These are phyloP conservation scores for Porites lutea DNA, from an alignment of 64 coral and sea anemone genomes.

Conservation along the genomic window DNA sequence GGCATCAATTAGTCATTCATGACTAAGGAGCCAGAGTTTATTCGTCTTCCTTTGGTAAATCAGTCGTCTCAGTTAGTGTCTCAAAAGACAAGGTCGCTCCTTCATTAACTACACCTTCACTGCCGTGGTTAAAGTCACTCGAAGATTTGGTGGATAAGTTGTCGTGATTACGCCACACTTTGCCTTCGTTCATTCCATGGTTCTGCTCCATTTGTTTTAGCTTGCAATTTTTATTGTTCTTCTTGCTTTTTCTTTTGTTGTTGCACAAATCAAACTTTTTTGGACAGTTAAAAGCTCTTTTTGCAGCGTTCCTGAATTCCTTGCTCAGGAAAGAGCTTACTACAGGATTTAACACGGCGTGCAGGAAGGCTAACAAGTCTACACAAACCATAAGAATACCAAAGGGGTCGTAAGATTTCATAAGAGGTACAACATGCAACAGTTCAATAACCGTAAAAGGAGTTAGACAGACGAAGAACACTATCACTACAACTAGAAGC, in stretches of 20 bases:
- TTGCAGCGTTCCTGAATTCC: slow-evolving; percentile 62
- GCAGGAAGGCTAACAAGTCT: slow-evolving; percentile 36
- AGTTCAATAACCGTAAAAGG: slow-evolving; percentile 55
- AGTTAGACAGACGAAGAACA: slow-evolving; percentile 48
- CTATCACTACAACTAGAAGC: slow-evolving; percentile 45
- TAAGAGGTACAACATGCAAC: slow-evolving; percentile 15
- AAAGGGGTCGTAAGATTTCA: slow-evolving; percentile 25
- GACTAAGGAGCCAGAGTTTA: background rate
- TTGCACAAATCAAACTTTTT: background rate
- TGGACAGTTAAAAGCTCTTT: background rate
- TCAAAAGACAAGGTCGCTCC: slow-evolving; percentile 5
- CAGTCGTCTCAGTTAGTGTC: slow-evolving; percentile 1
- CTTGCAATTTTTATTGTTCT: background rate
- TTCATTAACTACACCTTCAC: background rate
- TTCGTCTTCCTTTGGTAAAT: background rate
- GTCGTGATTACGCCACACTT: background rate
- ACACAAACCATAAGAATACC: slow-evolving; percentile 10
- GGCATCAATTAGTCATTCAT: too few species aligned
- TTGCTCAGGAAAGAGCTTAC: slow-evolving; percentile 41
- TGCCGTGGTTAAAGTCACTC: background rate
- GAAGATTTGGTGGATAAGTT: background rate
- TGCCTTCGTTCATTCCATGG: background rate
- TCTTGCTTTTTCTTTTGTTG: background rate
- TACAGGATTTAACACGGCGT: slow-evolving; percentile 56
- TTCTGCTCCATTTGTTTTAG: background rate